Percentiles rank a stretch among this genome's conserved stretches.
These are phyloP conservation scores for Sarcophilus harrisii DNA, from an alignment of 2,797 vertebrate genomes.

Conservation along the genomic window DNA sequence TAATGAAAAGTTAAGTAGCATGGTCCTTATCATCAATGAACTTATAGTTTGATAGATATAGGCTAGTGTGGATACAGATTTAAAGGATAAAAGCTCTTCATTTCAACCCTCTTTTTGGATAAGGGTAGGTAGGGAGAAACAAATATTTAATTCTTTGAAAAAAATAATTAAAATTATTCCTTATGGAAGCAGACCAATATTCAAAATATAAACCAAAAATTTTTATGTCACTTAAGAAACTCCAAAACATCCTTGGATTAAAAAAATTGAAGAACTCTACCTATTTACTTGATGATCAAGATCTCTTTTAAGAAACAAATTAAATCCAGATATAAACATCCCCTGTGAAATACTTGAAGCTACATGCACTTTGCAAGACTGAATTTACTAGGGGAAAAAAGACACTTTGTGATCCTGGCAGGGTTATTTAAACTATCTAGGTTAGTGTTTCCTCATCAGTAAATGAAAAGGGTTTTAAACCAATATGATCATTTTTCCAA, in stretches of 20 bases:
- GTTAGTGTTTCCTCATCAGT: neutral
- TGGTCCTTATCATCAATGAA: neutral
- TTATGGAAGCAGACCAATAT: neutral
- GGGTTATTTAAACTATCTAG: neutral
- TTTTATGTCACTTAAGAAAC: slow-evolving; percentile 33
- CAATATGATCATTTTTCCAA: neutral
- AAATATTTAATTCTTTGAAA: slow-evolving; percentile 13
- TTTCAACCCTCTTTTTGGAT: slow-evolving; percentile 18
- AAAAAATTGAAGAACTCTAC: neutral
- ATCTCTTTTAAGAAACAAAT: neutral
- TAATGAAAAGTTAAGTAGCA: neutral
- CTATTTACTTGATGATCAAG: neutral
- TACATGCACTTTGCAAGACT: neutral
- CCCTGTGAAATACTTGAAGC: neutral
- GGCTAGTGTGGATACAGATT: slow-evolving; percentile 23
- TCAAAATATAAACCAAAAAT: slow-evolving; percentile 33
- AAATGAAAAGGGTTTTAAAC: neutral
- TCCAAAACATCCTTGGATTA: neutral
- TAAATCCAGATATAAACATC: neutral
- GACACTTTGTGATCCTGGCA: neutral
- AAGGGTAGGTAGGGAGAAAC: slow-evolving; percentile 12
- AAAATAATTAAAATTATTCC: slow-evolving; percentile 42
- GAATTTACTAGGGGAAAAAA: neutral
- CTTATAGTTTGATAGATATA: neutral
- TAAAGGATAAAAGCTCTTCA: neutral